A percentile compares a stretch with the other conserved stretches of the same genome.
phyloP scores from a whole-genome alignment of 2,888 invertebrate genomes.

The Myopa testacea region DNA sequence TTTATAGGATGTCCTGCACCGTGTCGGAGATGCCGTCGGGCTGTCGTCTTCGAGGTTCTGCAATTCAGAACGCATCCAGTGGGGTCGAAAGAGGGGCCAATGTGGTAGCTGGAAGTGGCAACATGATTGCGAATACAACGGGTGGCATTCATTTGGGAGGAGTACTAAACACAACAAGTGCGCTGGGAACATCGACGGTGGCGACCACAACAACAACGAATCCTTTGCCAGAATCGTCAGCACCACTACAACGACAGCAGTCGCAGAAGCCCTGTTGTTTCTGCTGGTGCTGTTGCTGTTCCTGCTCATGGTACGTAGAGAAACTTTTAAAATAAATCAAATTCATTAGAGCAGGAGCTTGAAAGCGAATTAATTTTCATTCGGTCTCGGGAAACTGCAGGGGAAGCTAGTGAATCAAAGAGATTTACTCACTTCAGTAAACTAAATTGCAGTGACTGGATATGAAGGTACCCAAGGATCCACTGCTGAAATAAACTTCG shows the following conservation, averaged over 20 bases:
- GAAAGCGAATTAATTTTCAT: no score
- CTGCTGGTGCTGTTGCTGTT: constrained; percentile 79
- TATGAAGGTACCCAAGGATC: no score
- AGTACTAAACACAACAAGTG: constrained; percentile 53
- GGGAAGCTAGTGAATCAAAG: no score
- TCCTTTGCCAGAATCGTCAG: constrained; percentile 64
- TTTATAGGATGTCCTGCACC: constrained; percentile 71
- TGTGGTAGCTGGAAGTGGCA: constrained; percentile 42
- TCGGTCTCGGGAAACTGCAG: no score
- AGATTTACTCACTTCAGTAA: no score
- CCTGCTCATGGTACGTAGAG: constrained; percentile 75
- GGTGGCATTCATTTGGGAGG: constrained; percentile 58
- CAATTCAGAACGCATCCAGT: constrained; percentile 58
- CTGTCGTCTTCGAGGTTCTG: constrained; percentile 68
- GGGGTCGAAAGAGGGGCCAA: constrained; percentile 50
- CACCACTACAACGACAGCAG: constrained; percentile 66
- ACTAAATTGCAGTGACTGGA: no score
- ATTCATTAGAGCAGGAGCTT: no score
- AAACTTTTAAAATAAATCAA: neutral
- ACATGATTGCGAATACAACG: constrained; percentile 54
- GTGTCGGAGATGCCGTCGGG: constrained; percentile 70
- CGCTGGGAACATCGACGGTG: constrained; percentile 49
- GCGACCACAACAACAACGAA: constrained; percentile 37
- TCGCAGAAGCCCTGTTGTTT: constrained; percentile 75
- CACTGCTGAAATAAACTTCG: no score